Base-by-base conservation (phyloP, 2,888 invertebrate species). In the Tinea semifulvella region DNA sequence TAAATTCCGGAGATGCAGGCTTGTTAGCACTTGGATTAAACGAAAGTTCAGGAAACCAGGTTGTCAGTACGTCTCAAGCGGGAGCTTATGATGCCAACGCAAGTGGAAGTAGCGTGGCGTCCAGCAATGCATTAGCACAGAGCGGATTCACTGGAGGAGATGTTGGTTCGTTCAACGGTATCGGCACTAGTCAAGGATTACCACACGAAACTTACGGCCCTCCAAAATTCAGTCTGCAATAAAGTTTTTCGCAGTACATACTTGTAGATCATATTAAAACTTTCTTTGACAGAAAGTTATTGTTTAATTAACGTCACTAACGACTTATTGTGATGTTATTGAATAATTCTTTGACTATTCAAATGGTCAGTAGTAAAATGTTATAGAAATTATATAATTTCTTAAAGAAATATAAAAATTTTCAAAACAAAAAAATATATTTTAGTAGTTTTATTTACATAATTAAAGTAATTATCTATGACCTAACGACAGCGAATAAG, bases 141-240 rank as follows among this genome's bases (percentile, higher is more conserved):
- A 26, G 40, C 20, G 22, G n/a, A 13, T 28, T 14, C 8, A 8
- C 31, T 42, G 13, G 16, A 3, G 45, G 42, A 13, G 47, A 40
- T 20, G 44, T 14, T 43, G 61, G 62, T 10, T 52, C 53, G 31
- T 42, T 54, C 28, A 65, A 56, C 50, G 50, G 57, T n/a, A 56
- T 74, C 46, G 60, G 70, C 39, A 65, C 73, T 61, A 70, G 66
- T 64, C 79, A 77, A 55, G 73, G 75, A 44, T 54, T 77, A 38
- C 79, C 80, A 42, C 70, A 77, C 48, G 69, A 74, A 65, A 61
- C 65, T 22, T 80, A 79, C 48, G 79, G 79, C 52, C 52, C 61
- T 49, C 77, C 79, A 31, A 67, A 65, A 48, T 80, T 75, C 61
- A 68, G 68, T n/a, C 10, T 10, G 8, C 36, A 36, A 16, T 36